Evolutionary conservation across 2,888 invertebrate species (phyloP), one percentile per base, ranked within the genome.

Genomic region (Stenolophus ochropezus): DNA sequence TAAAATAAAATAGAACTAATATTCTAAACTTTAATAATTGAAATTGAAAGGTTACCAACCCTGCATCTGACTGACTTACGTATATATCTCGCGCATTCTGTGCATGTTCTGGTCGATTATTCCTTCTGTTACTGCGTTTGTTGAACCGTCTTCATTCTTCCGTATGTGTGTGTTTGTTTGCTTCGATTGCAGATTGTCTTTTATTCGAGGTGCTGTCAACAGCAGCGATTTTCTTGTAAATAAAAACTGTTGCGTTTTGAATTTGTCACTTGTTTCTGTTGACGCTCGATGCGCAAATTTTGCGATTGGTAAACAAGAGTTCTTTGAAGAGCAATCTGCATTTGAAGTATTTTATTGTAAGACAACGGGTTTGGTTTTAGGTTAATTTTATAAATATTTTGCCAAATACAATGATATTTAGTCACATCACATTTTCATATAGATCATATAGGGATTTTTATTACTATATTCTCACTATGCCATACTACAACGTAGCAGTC

Each of bases 121-220:
- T 65, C 80, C 47, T n/a, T n/a, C 33, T 58, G 73, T 80, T 73
- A 73, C 73, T 73, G 58, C 56, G 80, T 80, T 73, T 79, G 71
- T 56, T 80, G 80, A 58, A 80, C 56, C 42, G 25, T 79, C 71
- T 77, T 77, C 16, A 18, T 56, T 75, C 61, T 78, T 51, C 25
- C 21, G 33, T 51, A 14, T 23, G 58, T 76, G 25, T 16, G 76
- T 76, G 21, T 76, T 18, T 76, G 18, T 76, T 56, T 76, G 58
- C 49, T 73, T 73, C 73, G 49, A 75, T 75, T 25, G 76, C 76
- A 76, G 76, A 76, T 76, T 76, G 74, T 76, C 53, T 27, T 27
- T 27, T 76, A 27, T 56, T 76, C 21, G 25, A 51, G 2, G 2
- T 6, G 18, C 33, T 69, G 65, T 69, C 65, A 33, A 18, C 18